Evolutionary conservation across 1,140 invertebrate genomes (phyloP).

Genomic region (Colletes latitarsis): DNA sequence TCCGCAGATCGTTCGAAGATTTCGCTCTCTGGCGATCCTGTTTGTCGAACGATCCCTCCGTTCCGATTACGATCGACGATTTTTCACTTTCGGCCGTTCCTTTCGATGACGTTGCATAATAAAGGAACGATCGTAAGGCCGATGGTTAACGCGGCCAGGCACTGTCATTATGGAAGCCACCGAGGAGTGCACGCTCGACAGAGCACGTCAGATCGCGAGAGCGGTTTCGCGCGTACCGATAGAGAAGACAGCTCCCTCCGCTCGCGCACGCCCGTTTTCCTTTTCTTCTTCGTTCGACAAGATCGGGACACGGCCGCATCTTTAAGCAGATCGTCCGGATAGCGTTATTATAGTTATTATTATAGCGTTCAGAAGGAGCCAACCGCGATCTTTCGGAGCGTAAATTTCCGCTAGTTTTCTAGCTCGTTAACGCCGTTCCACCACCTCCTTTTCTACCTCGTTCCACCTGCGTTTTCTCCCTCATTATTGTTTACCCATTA

Average conservation of each 20-base stretch:
- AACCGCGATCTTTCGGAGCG: slow-evolving; percentile 60
- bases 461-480: slow-evolving; percentile 45
- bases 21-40: neutral
- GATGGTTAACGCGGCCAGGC: slow-evolving; percentile 6
- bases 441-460: slow-evolving; percentile 26
- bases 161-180: slow-evolving; percentile 37
- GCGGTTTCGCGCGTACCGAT: slow-evolving; percentile 1
- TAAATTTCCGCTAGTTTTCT: slow-evolving; percentile 67
- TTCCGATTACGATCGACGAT: slow-evolving; percentile 28
- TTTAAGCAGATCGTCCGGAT: slow-evolving; percentile 47
- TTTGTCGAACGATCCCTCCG: neutral
- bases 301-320: neutral
- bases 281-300: slow-evolving; percentile 23
- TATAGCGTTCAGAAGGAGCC: slow-evolving; percentile 57
- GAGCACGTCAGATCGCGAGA: slow-evolving; percentile 22
- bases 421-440: slow-evolving; percentile 62
- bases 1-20: neutral
- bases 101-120: slow-evolving; percentile 41
- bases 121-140: neutral
- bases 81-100: slow-evolving; percentile 42
- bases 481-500: slow-evolving; percentile 55
- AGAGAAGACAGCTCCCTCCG: too few species aligned
- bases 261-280: neutral
- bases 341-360: slow-evolving; percentile 60
- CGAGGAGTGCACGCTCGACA: slow-evolving; percentile 9